Base-by-base conservation (phyloP, 2,888 invertebrate species). In the Cenopis cana region DNA sequence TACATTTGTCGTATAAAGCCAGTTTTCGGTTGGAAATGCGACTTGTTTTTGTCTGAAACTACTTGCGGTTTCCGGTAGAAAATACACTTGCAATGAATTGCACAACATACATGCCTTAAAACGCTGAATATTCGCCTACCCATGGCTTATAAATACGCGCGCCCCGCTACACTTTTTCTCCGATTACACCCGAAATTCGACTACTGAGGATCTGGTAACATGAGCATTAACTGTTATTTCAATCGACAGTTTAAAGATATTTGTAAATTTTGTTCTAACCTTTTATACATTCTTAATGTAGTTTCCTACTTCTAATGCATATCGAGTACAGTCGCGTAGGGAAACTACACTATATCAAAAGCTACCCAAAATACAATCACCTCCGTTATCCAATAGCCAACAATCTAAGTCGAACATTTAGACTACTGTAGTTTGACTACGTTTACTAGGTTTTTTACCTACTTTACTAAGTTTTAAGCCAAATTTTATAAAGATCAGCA, bases 351-450 rank as follows among this genome's bases (percentile, higher is more conserved):
- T 65, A 74, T 79, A 79, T 78, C 78, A 79, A 79, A 79, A 79
- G 74, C 78, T 79, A 79, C 75, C 36, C 72, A 56, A 66, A 60
- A 57, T 68, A 64, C 79, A 72, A 68, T 71, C 59, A 69, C 73
- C 66, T 52, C 65, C 56, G 68, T 74, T 77, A 76, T 50, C 71
- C 73, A 78, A 74, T 75, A 77, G 71, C 78, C 77, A 76, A 75
- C 75, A 76, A 72, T 74, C 67, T 74, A 74, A 74, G 75, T 73
- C 52, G 60, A 76, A 77, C 75, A 75, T 77, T 77, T 77, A 76
- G 54, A 74, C 76, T 77, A 81, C 56, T 74, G 86, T 87, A 89
- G 88, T 88, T 82, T 81, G 57, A 89, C 89, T 87, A 89, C 88
- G 77, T 76, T 78, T 70, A 70, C n/a, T n/a, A n/a, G n/a, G n/a